phyloP scores from a whole-genome alignment of 1,140 invertebrate genomes.

The Reticulitermes speratus region DNA sequence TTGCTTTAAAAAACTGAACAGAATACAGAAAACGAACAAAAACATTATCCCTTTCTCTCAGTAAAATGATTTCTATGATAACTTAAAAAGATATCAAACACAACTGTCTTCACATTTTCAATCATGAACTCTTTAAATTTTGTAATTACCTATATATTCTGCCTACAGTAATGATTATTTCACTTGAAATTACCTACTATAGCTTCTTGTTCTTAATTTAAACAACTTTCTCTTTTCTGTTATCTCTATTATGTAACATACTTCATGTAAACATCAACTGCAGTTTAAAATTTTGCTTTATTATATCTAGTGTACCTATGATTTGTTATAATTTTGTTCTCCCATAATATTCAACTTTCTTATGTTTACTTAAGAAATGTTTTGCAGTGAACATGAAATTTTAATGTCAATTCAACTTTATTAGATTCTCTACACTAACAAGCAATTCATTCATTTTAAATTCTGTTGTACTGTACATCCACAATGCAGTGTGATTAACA shows the following conservation, averaged over 20 bases:
- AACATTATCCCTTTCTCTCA: neutral
- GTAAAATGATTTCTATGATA: neutral
- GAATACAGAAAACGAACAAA: neutral
- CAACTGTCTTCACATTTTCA: neutral
- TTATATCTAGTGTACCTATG: neutral
- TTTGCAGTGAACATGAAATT: neutral
- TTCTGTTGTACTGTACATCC: conserved; percentile 16
- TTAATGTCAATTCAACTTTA: neutral
- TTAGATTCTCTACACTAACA: neutral
- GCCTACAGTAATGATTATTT: conserved; percentile 1
- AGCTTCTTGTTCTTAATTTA: neutral
- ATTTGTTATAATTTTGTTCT: neutral
- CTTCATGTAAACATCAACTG: neutral
- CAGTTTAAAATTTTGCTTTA: neutral
- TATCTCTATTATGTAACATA: neutral
- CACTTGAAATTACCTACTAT: neutral
- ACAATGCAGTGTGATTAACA: neutral
- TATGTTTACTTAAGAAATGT: neutral
- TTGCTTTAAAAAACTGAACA: conserved; percentile 13
- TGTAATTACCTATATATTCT: neutral
- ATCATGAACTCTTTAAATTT: neutral
- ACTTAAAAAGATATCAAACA: neutral
- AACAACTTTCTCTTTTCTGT: neutral
- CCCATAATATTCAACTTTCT: neutral
- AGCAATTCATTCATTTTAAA: neutral